These are phyloP conservation scores for Epizoanthus rinbou DNA, from an alignment of 92 coral and sea anemone genomes.

Conservation along the genomic window DNA sequence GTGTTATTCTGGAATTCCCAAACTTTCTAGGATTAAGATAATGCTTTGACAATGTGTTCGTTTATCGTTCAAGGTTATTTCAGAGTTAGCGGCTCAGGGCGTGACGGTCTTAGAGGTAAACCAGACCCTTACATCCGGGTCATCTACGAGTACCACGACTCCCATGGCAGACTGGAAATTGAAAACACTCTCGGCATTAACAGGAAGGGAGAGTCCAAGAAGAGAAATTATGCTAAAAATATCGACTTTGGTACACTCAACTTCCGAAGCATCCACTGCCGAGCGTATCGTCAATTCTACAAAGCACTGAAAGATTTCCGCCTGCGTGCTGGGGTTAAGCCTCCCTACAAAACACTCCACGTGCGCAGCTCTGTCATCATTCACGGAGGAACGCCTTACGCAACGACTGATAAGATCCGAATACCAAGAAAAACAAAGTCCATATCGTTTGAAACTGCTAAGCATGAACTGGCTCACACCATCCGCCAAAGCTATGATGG, in stretches of 20 bases:
- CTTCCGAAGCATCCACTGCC: constrained; percentile 35
- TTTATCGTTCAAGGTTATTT: constrained; percentile 13
- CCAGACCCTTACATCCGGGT: constrained; percentile 51
- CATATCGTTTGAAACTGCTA: not conserved
- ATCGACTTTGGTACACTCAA: constrained; percentile 43
- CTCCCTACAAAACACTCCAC: constrained; percentile 21
- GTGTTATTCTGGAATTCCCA: too few relatives aligned
- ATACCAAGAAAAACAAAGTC: not conserved
- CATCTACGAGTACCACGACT: constrained; percentile 17
- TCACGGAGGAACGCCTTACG: constrained; percentile 45
- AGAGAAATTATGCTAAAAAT: not conserved
- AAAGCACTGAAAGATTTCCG: constrained; percentile 16
- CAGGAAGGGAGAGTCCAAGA: constrained; percentile 12
- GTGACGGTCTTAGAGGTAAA: constrained; percentile 30
- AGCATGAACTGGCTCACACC: constrained; percentile 47
- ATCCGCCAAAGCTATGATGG: constrained; percentile 41
- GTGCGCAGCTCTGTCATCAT: constrained; percentile 17
- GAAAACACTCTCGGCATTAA: not conserved
- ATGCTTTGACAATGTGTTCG: too few relatives aligned
- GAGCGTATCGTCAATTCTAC: constrained; percentile 40
- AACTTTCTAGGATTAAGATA: too few relatives aligned
- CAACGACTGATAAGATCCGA: constrained; percentile 34
- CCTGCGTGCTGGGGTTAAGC: not conserved
- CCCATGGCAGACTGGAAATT: constrained; percentile 25
- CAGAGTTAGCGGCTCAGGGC: constrained; percentile 28